Percentiles rank a stretch among this genome's conserved stretches.
phyloP scores from a whole-genome alignment of 2,797 vertebrate species.

The Bufotes viridis region DNA sequence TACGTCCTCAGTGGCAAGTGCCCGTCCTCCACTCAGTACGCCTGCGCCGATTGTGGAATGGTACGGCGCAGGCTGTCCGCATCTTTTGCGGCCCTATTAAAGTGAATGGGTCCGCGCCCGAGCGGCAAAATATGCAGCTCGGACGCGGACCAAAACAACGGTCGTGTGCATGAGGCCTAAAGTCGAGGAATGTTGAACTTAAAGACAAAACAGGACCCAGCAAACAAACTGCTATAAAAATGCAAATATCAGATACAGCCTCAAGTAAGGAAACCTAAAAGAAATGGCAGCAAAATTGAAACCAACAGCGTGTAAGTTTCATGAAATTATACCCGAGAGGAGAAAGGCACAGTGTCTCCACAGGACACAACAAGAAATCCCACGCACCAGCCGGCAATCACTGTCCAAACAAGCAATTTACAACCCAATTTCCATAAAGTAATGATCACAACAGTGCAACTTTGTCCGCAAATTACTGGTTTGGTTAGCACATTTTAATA shows the following conservation, averaged over 20 bases:
- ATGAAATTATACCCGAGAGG: conserved; percentile 40
- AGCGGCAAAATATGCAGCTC: no score
- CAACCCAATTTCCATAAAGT: conserved; percentile 40
- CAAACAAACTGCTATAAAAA: neutral
- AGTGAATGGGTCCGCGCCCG: no score
- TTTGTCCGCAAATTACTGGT: conserved; percentile 58
- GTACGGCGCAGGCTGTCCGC: no score
- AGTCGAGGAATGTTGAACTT: neutral
- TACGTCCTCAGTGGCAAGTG: no score
- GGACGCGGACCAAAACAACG: no score
- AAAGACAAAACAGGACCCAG: neutral
- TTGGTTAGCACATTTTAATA: conserved; percentile 56
- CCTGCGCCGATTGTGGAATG: no score
- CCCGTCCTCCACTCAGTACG: no score
- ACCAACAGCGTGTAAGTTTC: conserved; percentile 46
- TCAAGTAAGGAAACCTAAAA: neutral
- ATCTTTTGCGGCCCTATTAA: no score
- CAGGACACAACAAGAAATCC: neutral
- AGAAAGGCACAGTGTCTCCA: neutral
- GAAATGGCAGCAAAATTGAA: conserved; percentile 26
- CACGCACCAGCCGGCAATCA: neutral
- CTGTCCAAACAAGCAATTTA: conserved; percentile 30
- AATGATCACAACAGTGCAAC: conserved; percentile 32
- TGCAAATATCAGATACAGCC: neutral
- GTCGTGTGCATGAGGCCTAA: no score